Percentiles rank a stretch among this genome's conserved stretches.
Conservation (phyloP, 64 coral and sea anemone genomes). For the Pocillopora damicornis region DNA sequence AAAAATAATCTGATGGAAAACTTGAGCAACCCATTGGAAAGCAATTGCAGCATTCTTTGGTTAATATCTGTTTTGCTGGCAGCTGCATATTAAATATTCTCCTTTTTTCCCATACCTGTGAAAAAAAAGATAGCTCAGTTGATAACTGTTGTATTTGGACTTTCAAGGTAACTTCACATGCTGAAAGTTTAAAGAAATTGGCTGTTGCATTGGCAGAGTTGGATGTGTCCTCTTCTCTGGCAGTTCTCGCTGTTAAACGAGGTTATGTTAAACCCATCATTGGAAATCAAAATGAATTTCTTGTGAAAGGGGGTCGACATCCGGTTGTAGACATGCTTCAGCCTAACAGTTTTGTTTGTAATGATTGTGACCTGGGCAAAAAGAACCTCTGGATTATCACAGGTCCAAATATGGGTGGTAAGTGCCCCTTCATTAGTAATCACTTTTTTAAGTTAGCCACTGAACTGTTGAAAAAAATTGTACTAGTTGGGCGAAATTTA, state of each 20-base stretch:
- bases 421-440: not conserved
- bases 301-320: slow-evolving; percentile 69
- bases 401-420: slow-evolving; percentile 86
- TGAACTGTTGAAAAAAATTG: too few species aligned
- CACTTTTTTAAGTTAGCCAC: too few species aligned
- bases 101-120: too few species aligned
- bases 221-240: slow-evolving; percentile 72
- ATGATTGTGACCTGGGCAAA: slow-evolving; percentile 68
- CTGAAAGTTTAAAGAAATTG: slow-evolving; percentile 55
- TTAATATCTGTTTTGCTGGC: too few species aligned
- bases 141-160: not conserved
- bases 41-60: too few species aligned
- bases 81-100: too few species aligned
- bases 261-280: slow-evolving; percentile 60
- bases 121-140: too few species aligned
- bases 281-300: slow-evolving; percentile 51
- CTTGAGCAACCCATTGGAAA: too few species aligned
- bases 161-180: slow-evolving; percentile 59
- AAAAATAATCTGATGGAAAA: too few species aligned
- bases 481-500: too few species aligned
- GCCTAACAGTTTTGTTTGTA: slow-evolving; percentile 79
- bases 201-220: slow-evolving; percentile 65
- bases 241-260: slow-evolving; percentile 57
- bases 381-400: slow-evolving; percentile 84
- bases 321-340: slow-evolving; percentile 84